These are phyloP conservation scores for Hemibagrus wyckioides DNA, from an alignment of 2,113 vertebrate species.

Conservation along the genomic window DNA sequence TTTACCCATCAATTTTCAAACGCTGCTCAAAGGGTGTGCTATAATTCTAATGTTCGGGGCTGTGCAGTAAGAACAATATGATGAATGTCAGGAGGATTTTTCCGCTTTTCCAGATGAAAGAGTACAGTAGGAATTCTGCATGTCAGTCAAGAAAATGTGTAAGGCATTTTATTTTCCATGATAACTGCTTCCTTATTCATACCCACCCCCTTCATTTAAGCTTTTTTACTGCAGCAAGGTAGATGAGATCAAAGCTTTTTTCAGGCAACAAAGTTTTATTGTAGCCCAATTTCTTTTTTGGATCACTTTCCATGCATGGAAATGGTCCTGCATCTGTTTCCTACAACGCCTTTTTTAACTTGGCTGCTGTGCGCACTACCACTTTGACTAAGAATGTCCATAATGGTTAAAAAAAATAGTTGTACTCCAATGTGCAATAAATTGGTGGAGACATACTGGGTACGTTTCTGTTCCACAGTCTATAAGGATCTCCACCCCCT, in stretches of 20 bases:
- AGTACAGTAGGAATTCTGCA: constrained; percentile 34
- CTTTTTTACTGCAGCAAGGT: constrained; percentile 58
- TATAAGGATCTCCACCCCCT: constrained; percentile 45
- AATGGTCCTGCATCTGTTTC: constrained; percentile 66
- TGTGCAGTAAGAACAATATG: not conserved
- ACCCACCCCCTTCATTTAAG: constrained; percentile 45
- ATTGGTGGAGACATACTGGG: constrained; percentile 68
- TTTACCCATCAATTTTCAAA: constrained; percentile 14
- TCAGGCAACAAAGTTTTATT: constrained; percentile 63
- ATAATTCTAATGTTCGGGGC: constrained; percentile 1
- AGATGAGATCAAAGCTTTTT: constrained; percentile 63
- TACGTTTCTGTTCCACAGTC: constrained; percentile 53
- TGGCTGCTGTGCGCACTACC: constrained; percentile 58
- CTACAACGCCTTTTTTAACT: constrained; percentile 56
- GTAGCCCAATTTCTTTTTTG: constrained; percentile 59
- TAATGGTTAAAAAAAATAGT: constrained; percentile 68
- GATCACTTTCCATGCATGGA: constrained; percentile 61
- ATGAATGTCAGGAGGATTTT: constrained; percentile 30
- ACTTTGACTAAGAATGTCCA: constrained; percentile 62
- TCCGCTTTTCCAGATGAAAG: constrained; percentile 31
- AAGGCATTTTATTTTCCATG: constrained; percentile 57
- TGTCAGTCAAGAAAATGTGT: constrained; percentile 53
- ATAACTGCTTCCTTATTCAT: constrained; percentile 48
- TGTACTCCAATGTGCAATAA: constrained; percentile 62
- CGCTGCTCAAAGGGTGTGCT: not conserved